Evolutionary conservation across 2,113 vertebrate genomes (phyloP).

Genomic region (Rhabdornis inornatus): DNA sequence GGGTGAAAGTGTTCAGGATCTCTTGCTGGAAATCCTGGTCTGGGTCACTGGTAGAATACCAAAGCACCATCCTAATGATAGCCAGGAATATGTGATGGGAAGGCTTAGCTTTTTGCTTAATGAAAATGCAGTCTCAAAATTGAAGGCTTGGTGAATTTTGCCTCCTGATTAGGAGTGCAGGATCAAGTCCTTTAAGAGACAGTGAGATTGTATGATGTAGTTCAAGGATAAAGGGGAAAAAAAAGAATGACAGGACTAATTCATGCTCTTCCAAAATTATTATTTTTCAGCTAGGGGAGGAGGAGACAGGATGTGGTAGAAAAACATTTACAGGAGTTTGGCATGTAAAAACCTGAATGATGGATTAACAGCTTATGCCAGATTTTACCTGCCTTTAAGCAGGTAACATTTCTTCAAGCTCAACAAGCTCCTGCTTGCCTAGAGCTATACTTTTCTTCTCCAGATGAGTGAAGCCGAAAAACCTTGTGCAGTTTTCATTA

Average conservation of each 20-base stretch:
- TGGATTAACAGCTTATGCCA: slow-evolving; percentile 64
- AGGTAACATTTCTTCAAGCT: slow-evolving; percentile 59
- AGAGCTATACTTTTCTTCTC: slow-evolving; percentile 36
- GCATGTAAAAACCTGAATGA: slow-evolving; percentile 71
- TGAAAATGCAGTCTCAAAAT: neutral
- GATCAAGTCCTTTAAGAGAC: neutral
- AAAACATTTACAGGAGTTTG: slow-evolving; percentile 66
- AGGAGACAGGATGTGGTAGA: slow-evolving; percentile 68
- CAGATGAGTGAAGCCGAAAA: slow-evolving; percentile 5
- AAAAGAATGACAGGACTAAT: slow-evolving; percentile 18
- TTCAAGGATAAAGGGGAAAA: neutral
- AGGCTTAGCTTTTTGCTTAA: neutral
- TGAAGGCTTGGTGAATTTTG: neutral
- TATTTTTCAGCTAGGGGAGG: slow-evolving; percentile 57
- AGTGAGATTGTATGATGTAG: neutral
- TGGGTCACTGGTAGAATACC: neutral
- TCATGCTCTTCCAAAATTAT: slow-evolving; percentile 62
- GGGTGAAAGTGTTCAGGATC: neutral
- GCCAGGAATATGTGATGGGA: neutral
- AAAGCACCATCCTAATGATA: neutral
- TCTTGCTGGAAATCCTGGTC: neutral
- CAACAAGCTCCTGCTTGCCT: slow-evolving; percentile 65
- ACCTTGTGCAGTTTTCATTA: neutral
- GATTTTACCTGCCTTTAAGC: slow-evolving; percentile 65
- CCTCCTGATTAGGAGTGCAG: neutral